Base-by-base conservation (phyloP, 2,113 vertebrate species). In the Balaeniceps rex region DNA sequence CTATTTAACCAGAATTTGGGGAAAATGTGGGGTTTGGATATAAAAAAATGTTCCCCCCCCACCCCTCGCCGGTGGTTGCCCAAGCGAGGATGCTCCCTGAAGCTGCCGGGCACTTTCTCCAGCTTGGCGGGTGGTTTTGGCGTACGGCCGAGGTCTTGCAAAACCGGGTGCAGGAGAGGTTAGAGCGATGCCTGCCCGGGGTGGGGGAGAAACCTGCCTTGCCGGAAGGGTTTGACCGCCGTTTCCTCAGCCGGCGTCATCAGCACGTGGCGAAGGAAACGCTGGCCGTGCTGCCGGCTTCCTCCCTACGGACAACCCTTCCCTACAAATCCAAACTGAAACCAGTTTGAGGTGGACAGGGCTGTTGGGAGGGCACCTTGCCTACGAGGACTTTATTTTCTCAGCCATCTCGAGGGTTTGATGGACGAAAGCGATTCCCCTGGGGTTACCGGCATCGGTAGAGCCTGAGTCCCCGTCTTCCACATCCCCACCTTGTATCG, bases 61-160 rank as follows among this genome's bases (percentile, higher is more conserved):
- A 3, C 14, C 16, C n/a, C 9, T n/a, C 0, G 2, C 23, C 3
- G 0, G 10, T 2, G 19, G 31, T 29, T 46, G 12, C n/a, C 71
- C 29, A 6, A 31, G 23, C 1, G 2, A 17, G 54, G 61, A 24
- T 63, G 42, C 18, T 78, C 42, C 19, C 36, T 5, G 13, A 54
- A 36, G 70, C 40, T 5, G 1, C 26, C 2, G 3, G 23, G 38
- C 0, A 4, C 42, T n/a, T 51, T 12, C 55, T 42, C 15, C 40
- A 5, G 47, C 57, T 31, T 4, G 36, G 25, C 61, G 11, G 26
- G 22, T 51, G 70, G 49, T 25, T 64, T 19, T 28, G 85, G 58
- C 5, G 1, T 14, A 17, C 4, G 6, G 22, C 2, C 2, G 6
- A 71, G 65, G 51, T 78, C 66, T 78, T 78, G 51, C 51, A 14